phyloP scores from a whole-genome alignment of 2,797 vertebrate genomes.

The Sebastes steindachneri region DNA sequence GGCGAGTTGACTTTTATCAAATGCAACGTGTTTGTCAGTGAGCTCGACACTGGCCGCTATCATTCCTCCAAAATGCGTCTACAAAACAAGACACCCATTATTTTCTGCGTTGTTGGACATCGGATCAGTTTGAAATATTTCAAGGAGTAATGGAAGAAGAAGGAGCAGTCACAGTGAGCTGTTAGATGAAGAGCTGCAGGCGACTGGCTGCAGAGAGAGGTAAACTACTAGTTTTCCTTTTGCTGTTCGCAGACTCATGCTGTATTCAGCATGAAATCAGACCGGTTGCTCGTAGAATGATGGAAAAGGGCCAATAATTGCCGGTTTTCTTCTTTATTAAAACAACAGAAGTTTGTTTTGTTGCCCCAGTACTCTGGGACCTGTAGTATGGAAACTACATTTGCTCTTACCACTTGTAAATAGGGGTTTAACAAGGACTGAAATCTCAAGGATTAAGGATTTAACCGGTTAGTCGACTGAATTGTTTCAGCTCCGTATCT shows the following conservation, averaged over 20 bases:
- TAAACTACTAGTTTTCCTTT: not conserved
- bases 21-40: not conserved
- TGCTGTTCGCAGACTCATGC: not conserved
- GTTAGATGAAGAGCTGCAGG: not conserved
- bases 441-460: not conserved
- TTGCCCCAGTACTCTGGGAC: not conserved
- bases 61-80: not conserved
- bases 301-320: not conserved
- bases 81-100: not conserved
- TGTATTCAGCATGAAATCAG: not conserved
- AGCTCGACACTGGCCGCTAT: not conserved
- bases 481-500: not conserved
- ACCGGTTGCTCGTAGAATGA: not conserved
- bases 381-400: no score
- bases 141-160: rapidly evolving
- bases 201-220: not conserved
- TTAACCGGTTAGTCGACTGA: not conserved
- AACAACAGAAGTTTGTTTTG: not conserved
- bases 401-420: not conserved
- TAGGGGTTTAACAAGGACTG: not conserved
- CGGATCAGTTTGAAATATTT: not conserved
- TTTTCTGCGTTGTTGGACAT: not conserved
- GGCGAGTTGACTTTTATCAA: not conserved
- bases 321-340: not conserved
- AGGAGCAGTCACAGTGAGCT: not conserved